These are phyloP conservation scores for Arizona elegans DNA, from an alignment of 2,113 vertebrate species.

Conservation along the genomic window DNA sequence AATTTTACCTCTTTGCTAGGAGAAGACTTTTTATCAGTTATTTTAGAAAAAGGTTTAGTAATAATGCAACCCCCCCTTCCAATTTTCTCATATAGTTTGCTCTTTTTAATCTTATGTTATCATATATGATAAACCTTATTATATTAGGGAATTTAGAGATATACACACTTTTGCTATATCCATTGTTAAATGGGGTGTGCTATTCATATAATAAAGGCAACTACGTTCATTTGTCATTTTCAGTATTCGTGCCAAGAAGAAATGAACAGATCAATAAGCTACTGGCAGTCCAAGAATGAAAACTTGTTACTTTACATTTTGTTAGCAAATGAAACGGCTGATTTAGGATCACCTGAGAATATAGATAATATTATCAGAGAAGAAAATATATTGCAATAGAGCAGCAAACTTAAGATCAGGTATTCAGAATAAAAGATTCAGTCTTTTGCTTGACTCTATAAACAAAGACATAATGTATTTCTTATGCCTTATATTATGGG, in stretches of 20 bases:
- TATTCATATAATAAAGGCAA: conserved; percentile 26
- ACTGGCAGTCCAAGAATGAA: conserved; percentile 32
- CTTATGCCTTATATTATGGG: neutral
- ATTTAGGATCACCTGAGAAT: conserved; percentile 30
- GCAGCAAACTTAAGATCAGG: neutral
- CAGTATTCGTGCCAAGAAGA: conserved; percentile 35
- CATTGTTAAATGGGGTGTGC: neutral
- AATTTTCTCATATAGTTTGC: conserved; percentile 1
- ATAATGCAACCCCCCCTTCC: conserved; percentile 38
- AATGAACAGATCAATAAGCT: conserved; percentile 39
- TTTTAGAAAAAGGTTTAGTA: conserved; percentile 40
- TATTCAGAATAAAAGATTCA: neutral
- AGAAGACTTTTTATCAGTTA: conserved; percentile 24
- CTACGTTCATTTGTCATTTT: conserved; percentile 29
- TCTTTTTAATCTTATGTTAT: conserved; percentile 17
- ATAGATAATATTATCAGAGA: neutral
- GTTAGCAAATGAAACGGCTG: conserved; percentile 31
- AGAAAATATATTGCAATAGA: neutral
- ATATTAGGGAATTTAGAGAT: conserved; percentile 11
- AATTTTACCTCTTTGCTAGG: conserved; percentile 55
- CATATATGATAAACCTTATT: conserved; percentile 24
- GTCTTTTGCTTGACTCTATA: conserved; percentile 21
- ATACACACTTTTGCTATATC: conserved; percentile 16
- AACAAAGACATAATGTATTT: conserved; percentile 6
- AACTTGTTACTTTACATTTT: conserved; percentile 25